A percentile compares a stretch with the other conserved stretches of the same genome.
Conservation (phyloP, 1,140 invertebrate genomes). For the Drosophila rufa region DNA sequence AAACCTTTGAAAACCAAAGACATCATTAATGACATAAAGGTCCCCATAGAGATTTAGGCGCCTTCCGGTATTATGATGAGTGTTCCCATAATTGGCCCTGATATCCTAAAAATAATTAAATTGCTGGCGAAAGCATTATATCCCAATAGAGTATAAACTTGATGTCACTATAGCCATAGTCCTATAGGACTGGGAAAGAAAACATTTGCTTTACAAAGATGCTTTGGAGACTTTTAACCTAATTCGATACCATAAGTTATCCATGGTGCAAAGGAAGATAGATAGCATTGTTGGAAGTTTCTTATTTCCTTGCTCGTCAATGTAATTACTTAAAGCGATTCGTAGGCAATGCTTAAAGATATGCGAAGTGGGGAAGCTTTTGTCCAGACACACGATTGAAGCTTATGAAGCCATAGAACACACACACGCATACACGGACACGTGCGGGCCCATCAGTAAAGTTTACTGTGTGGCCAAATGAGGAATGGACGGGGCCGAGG, state of each 20-base stretch:
- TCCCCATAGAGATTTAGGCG: neutral
- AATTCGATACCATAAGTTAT: neutral
- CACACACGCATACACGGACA: slow-evolving; percentile 32
- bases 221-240: no score
- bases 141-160: neutral
- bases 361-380: slow-evolving; percentile 24
- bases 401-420: slow-evolving; percentile 50
- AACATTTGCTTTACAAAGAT: no score
- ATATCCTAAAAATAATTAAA: neutral
- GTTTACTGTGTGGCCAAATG: slow-evolving; percentile 13
- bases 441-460: slow-evolving; percentile 28
- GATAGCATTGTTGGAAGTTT: neutral
- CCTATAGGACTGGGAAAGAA: no score
- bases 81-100: neutral
- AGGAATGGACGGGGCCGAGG: slow-evolving; percentile 4
- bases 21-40: no score
- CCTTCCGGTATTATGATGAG: neutral
- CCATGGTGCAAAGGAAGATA: neutral
- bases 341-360: slow-evolving; percentile 27
- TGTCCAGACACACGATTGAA: slow-evolving; percentile 42
- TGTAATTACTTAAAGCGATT: slow-evolving; percentile 40
- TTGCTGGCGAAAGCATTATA: neutral
- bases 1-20: neutral
- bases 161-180: no score
- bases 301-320: slow-evolving; percentile 10